Evolutionary conservation across 2,113 vertebrate species (phyloP).

Genomic region (Narcine bancroftii): DNA sequence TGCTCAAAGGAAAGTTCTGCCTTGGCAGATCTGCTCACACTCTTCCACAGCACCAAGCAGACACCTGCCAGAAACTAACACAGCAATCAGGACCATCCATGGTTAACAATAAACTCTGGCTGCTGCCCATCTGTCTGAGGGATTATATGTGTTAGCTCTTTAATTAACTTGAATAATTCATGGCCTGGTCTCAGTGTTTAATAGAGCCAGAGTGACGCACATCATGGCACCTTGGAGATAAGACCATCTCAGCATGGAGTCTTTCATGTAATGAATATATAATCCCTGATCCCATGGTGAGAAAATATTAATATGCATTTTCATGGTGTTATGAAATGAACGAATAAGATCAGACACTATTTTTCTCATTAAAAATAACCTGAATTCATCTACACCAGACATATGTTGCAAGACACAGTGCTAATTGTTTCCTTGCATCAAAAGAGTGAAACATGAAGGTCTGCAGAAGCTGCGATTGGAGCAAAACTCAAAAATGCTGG

Average conservation of each 20-base stretch:
- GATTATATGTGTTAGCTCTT: slow-evolving; percentile 27
- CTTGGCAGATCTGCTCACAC: background rate
- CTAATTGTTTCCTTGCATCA: background rate
- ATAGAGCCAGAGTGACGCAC: slow-evolving; percentile 25
- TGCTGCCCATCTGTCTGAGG: slow-evolving; percentile 14
- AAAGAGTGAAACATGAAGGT: no score
- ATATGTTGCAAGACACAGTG: no score
- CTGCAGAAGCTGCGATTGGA: no score
- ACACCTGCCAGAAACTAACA: background rate
- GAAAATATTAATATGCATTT: slow-evolving; percentile 11
- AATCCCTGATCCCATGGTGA: background rate
- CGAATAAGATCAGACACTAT: background rate
- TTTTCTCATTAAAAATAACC: background rate
- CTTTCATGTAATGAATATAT: slow-evolving; percentile 27
- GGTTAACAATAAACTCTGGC: background rate
- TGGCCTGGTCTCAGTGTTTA: slow-evolving; percentile 19
- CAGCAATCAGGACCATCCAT: background rate
- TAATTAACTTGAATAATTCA: slow-evolving; percentile 36
- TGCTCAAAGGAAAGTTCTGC: background rate
- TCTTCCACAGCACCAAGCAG: background rate
- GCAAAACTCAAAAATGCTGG: no score
- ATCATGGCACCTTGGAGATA: slow-evolving; percentile 23
- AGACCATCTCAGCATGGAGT: background rate
- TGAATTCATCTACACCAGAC: background rate
- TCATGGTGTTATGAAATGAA: background rate